phyloP scores from a whole-genome alignment of 2,888 invertebrate species.

The Coremacera marginata region DNA sequence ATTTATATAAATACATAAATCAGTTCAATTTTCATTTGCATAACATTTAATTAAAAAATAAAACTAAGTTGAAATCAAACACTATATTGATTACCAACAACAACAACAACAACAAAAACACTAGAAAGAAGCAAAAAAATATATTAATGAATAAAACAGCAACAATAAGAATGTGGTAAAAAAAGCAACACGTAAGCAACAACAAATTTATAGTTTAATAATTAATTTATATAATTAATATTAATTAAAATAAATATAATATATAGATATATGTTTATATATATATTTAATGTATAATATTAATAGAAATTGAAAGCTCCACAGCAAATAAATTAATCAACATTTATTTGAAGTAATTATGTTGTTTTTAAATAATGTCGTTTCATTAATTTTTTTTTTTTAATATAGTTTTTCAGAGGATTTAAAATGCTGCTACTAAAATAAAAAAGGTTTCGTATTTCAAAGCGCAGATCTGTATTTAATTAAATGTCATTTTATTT shows the following conservation, averaged over 20 bases:
- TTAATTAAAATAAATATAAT: slow-evolving; percentile 24
- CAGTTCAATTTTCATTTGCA: background rate
- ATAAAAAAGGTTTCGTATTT: too few species aligned
- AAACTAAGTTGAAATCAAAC: background rate
- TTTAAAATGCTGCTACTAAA: too few species aligned
- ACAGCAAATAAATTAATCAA: slow-evolving; percentile 33
- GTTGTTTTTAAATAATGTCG: background rate
- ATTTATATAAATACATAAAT: background rate
- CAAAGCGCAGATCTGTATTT: too few species aligned
- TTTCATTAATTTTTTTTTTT: background rate
- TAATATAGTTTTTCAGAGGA: background rate
- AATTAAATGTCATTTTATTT: too few species aligned
- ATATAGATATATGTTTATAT: background rate
- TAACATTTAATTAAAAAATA: background rate
- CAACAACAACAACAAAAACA: background rate
- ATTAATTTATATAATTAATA: slow-evolving; percentile 27
- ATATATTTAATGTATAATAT: slow-evolving; percentile 39
- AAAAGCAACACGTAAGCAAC: slow-evolving; percentile 2
- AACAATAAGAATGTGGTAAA: background rate
- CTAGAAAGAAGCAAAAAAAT: background rate
- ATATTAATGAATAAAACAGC: background rate
- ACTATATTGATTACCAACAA: background rate
- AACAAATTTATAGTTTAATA: slow-evolving; percentile 26
- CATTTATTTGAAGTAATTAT: slow-evolving; percentile 29
- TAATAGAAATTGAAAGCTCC: slow-evolving; percentile 34